Percentiles rank a stretch among this genome's conserved stretches.
Evolutionary conservation across 64 coral and sea anemone species (phyloP).

Genomic region (Dendrophyllia cribrosa): DNA sequence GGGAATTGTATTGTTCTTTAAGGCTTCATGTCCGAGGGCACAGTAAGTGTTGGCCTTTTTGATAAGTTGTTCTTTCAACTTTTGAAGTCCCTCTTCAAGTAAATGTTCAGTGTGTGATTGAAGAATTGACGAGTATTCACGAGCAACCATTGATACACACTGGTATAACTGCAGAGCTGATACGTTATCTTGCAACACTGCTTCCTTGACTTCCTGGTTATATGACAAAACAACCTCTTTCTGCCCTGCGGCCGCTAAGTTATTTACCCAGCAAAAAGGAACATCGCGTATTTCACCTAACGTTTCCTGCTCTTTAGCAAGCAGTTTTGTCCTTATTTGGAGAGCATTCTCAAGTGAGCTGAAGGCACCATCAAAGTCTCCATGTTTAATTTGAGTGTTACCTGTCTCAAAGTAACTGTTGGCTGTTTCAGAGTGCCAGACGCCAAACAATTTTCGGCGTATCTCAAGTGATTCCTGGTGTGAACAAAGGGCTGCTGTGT

Average conservation of each 20-base stretch:
- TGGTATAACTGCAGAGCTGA: neutral
- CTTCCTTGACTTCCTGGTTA: neutral
- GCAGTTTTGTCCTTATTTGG: neutral
- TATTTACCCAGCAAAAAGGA: no score
- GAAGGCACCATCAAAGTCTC: neutral
- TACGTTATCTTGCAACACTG: neutral
- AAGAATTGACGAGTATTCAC: neutral
- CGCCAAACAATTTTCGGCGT: neutral
- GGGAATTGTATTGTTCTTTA: no score
- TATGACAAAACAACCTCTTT: no score
- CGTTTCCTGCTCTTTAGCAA: neutral
- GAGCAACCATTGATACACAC: neutral
- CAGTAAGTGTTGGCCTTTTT: neutral
- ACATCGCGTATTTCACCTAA: no score
- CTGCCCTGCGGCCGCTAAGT: no score
- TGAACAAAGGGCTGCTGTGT: neutral
- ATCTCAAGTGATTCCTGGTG: neutral
- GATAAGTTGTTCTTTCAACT: neutral
- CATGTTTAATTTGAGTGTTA: neutral
- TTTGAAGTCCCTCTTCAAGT: neutral
- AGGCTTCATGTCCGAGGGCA: neutral
- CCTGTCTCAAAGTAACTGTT: neutral
- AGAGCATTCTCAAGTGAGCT: neutral
- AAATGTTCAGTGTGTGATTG: neutral
- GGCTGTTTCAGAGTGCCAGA: neutral